Evolutionary conservation across 2,888 invertebrate species (phyloP), one percentile per base, ranked within the genome.

Genomic region (Pediacus dermestoides): DNA sequence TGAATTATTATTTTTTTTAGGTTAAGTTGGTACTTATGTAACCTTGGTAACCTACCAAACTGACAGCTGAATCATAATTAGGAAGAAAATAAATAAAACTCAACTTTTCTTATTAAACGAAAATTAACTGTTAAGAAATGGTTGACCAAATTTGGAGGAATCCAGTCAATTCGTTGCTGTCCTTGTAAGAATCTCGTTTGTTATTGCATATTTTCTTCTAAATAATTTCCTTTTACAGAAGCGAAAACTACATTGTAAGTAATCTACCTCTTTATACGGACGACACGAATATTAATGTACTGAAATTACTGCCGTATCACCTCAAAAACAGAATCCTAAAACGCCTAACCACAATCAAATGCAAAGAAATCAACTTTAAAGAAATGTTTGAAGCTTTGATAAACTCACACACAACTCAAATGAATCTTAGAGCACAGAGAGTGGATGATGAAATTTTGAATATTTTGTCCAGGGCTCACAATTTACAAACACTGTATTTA

Each of bases 361-460:
- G 47, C 26, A 46, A 37, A 33, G 48, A 55, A 12, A 35, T 58
- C 2, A 38, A 57, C 35, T 55, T 57, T 25, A 57, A 58, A 35
- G 34, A 44, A 23, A 46, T 55, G 22, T 44, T 68, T 16, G 27
- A 42, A 11, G 48, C 49, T 11, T 39, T 67, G 7, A 37, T 63
- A 7, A 60, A 68, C 52, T 37, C 55, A 2, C 42, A 55, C 13
- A 58, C 61, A 8, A 53, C 52, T 30, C 41, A 46, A 12, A 44
- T 68, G 14, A 58, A 68, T 46, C 50, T 70, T 16, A 58, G 60
- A n/a, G 53, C 55, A 11, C 50, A 55, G 15, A 34, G 37, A 25
- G 43, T 66, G 4, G 58, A 58, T 40, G 64, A 67, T 44, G 57
- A 64, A 14, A 53, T 66, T 21, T 51, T 70, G 28, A 35, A 57